Evolutionary conservation across 2,797 vertebrate genomes (phyloP), one percentile per base, ranked within the genome.

Genomic region (Cygnus olor): DNA sequence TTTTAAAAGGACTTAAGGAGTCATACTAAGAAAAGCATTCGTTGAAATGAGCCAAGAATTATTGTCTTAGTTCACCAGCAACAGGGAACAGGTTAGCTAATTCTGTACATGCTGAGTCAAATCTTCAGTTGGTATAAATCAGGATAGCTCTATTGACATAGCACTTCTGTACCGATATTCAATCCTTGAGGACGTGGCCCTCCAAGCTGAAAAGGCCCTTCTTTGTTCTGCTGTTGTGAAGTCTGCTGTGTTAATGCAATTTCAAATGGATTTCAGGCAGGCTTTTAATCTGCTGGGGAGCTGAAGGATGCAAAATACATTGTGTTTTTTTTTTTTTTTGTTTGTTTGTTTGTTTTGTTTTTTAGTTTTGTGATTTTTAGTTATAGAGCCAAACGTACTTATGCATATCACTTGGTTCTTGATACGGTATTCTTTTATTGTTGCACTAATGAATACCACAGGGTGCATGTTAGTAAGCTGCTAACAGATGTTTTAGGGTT

Each of bases 311-410:
- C 9, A 1, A 79, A 65, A 77, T 30, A 56, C 14, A 10, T 47
- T 25, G 2, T 2, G 0, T 0, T 3, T 14, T 45, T 17, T 6
- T 51, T 0, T 3, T 14, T 45, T 69, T 21, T 11, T 40, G 40
- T 40, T 11, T 11, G 11, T 6, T 21, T 20, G 19, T 4, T 45
- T 47, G 24, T 14, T 49, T 49, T 47, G 49, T 84, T 53, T 9
- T 38, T 38, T 38, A 38, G 21, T 4, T 36, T 11, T 66, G 3
- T 24, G 57, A 22, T 45, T 89, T 87, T 88, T 54, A 70, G 36
- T 68, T 30, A 22, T 32, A 34, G 28, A 92, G 9, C 1, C 34
- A 85, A 85, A 61, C 18, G 6, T 45, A 44, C 80, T 94, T 88
- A n/a, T 54, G n/a, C 7, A 79, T n/a, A 60, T 56, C 3, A 1